These are phyloP conservation scores for Elephas maximus DNA, from an alignment of 2,113 vertebrate genomes.

Conservation along the genomic window DNA sequence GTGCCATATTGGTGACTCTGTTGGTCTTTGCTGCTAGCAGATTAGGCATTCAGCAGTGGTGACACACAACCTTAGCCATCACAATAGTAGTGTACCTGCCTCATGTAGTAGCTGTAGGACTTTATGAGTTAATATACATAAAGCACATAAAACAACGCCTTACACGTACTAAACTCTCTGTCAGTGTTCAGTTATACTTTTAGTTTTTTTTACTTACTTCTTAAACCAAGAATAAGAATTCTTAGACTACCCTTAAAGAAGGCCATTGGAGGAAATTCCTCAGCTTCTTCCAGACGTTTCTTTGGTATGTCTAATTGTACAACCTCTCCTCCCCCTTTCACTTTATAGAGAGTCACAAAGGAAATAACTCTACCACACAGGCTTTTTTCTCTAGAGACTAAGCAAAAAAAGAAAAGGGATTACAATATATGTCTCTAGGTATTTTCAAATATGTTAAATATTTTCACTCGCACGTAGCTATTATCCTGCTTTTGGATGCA, in stretches of 20 bases:
- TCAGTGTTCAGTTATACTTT: background rate
- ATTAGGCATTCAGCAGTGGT: no score
- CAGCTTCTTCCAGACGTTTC: background rate
- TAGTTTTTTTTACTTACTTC: background rate
- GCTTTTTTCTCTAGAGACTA: background rate
- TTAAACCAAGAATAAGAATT: slow-evolving; percentile 4
- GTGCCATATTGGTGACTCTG: no score
- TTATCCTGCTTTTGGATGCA: no score
- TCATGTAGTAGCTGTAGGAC: background rate
- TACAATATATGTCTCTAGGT: background rate
- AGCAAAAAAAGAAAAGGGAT: background rate
- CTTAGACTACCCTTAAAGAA: background rate
- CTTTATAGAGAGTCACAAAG: background rate
- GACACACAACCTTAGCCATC: no score
- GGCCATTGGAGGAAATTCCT: background rate
- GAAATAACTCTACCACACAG: background rate
- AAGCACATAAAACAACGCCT: no score
- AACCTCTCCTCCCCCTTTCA: background rate
- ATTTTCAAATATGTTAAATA: no score
- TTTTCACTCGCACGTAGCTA: no score
- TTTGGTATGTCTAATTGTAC: background rate
- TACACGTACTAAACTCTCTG: background rate
- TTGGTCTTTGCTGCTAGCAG: no score
- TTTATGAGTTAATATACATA: background rate
- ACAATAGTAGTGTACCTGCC: no score